Evolutionary conservation across 2,113 vertebrate genomes (phyloP).

Genomic region (Sula dactylatra): DNA sequence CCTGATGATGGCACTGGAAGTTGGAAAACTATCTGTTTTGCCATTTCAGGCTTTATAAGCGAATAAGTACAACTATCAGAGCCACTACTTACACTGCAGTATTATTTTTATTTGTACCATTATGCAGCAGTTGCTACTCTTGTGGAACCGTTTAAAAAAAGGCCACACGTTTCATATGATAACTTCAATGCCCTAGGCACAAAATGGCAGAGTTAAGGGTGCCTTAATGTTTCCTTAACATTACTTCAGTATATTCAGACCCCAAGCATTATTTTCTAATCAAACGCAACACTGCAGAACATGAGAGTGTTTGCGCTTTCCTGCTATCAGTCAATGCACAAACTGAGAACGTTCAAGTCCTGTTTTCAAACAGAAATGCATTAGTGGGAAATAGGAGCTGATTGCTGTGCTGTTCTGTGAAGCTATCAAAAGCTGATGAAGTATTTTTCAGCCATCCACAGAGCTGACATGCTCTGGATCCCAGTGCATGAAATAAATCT

Average conservation of each 20-base stretch:
- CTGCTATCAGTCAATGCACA: not conserved
- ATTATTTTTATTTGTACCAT: slow-evolving; percentile 40
- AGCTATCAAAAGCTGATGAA: slow-evolving; percentile 9
- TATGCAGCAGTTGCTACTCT: slow-evolving; percentile 15
- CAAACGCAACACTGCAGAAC: slow-evolving; percentile 29
- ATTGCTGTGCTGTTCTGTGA: not conserved
- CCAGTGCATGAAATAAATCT: slow-evolving; percentile 56
- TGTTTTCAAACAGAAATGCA: not conserved
- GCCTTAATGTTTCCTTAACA: slow-evolving; percentile 30
- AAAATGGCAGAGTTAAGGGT: slow-evolving; percentile 36
- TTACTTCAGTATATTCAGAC: slow-evolving; percentile 31
- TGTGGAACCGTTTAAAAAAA: slow-evolving; percentile 18
- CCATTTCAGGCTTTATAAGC: not conserved
- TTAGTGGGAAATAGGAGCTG: not conserved
- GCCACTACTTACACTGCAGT: not conserved
- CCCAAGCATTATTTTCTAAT: slow-evolving; percentile 55
- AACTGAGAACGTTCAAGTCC: not conserved
- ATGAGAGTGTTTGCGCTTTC: not conserved
- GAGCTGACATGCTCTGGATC: slow-evolving; percentile 28
- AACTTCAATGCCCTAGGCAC: slow-evolving; percentile 2
- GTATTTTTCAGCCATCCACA: slow-evolving; percentile 24
- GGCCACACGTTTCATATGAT: not conserved
- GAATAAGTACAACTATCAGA: not conserved
- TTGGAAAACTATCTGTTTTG: not conserved
- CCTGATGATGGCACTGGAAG: not conserved